phyloP scores from a whole-genome alignment of 2,797 vertebrate species.

The Cryptoprocta ferox region DNA sequence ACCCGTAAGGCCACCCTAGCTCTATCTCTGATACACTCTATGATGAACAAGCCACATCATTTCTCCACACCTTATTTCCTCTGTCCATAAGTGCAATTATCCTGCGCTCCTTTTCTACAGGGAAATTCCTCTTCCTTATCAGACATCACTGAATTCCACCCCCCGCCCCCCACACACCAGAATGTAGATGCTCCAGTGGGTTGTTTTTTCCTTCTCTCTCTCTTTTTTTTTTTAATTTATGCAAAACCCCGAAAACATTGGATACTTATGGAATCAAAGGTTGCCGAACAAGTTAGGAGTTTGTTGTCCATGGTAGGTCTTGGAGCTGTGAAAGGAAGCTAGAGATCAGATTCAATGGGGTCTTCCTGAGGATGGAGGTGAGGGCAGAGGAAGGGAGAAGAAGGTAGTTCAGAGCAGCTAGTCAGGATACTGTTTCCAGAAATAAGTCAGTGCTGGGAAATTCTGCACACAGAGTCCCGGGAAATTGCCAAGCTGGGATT shows the following conservation, averaged over 20 bases:
- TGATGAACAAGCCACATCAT: not conserved
- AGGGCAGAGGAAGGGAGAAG: not conserved
- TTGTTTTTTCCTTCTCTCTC: too few species aligned
- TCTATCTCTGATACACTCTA: not conserved
- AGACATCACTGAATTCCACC: not conserved
- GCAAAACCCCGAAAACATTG: not conserved
- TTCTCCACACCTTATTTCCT: not conserved
- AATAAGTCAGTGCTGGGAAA: constrained; percentile 32
- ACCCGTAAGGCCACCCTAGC: not conserved
- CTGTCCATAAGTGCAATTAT: not conserved
- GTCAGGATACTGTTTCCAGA: not conserved
- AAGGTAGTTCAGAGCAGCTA: not conserved
- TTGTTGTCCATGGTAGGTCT: not conserved
- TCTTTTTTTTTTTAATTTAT: not conserved
- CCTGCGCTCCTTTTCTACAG: not conserved
- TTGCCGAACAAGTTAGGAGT: not conserved
- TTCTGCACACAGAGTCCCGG: constrained; percentile 21
- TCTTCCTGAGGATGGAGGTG: not conserved
- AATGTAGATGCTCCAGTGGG: not conserved
- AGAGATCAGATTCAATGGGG: not conserved
- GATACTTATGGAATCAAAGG: not conserved
- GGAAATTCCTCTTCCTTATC: not conserved
- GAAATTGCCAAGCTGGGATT: constrained; percentile 30
- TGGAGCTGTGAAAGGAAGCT: not conserved
- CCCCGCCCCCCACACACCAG: not conserved